Evolutionary conservation across 2,113 vertebrate genomes (phyloP).

Genomic region (Uropsilus gracilis): DNA sequence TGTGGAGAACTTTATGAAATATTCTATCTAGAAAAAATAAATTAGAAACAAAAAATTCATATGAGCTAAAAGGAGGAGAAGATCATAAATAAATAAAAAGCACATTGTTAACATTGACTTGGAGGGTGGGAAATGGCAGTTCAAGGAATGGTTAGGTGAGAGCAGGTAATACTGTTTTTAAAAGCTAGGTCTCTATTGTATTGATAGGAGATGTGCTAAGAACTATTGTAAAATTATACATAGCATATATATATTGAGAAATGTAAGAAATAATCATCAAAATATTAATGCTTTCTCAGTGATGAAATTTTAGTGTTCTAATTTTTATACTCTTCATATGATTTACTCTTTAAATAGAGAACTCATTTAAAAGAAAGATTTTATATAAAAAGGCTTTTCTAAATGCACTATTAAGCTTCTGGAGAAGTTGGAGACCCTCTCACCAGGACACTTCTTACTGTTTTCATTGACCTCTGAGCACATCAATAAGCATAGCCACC

Average conservation of each 20-base stretch:
- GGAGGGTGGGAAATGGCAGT: background rate
- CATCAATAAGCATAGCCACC: background rate
- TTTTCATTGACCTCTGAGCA: background rate
- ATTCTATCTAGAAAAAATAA: background rate
- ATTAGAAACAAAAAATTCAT: constrained; percentile 13
- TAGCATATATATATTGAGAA: background rate
- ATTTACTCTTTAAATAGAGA: background rate
- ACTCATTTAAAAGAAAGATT: background rate
- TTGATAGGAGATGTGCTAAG: background rate
- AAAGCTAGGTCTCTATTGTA: background rate
- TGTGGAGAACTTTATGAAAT: background rate
- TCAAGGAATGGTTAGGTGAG: background rate
- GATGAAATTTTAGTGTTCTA: background rate
- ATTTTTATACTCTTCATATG: background rate
- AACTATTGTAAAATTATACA: background rate
- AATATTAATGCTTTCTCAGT: background rate
- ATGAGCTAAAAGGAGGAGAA: background rate
- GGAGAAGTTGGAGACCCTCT: background rate
- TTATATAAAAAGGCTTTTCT: background rate
- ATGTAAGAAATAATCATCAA: background rate
- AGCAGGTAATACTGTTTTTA: background rate
- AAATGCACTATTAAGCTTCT: background rate
- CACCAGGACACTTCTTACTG: background rate
- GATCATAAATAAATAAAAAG: background rate
- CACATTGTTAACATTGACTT: background rate